Conservation (phyloP, 2,888 invertebrate genomes). For the Nasonovia ribisnigri region DNA sequence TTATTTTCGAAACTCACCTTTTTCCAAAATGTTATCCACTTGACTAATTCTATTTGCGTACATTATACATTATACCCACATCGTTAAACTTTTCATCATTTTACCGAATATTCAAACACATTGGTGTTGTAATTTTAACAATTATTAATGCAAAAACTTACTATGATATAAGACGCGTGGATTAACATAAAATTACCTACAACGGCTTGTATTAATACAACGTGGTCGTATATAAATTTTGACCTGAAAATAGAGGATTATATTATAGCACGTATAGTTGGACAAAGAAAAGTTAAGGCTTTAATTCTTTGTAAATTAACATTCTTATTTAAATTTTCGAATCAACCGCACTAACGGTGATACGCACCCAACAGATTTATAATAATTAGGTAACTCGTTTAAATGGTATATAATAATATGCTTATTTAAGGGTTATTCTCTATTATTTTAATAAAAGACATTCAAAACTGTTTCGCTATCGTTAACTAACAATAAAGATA, state of each 20-base stretch:
- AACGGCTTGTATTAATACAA: background rate
- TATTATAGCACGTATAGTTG: background rate
- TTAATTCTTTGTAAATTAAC: background rate
- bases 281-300: background rate
- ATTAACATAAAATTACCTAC: background rate
- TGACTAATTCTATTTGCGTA: background rate
- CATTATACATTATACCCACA: background rate
- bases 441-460: background rate
- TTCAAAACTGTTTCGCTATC: background rate
- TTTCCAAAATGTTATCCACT: constrained; percentile 12
- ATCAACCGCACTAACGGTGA: background rate
- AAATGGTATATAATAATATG: background rate
- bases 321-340: background rate
- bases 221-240: background rate
- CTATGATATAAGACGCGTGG: background rate
- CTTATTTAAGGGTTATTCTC: background rate
- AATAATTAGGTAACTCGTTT: background rate
- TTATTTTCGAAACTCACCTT: constrained; percentile 20
- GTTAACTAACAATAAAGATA: too few species aligned
- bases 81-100: constrained; percentile 16
- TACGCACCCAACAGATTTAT: background rate
- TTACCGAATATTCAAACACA: background rate
- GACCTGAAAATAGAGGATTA: background rate
- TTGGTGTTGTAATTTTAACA: background rate
- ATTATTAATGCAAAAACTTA: background rate